A percentile compares a stretch with the other conserved stretches of the same genome.
Evolutionary conservation across 1,140 invertebrate genomes (phyloP).

Genomic region (Dendrolimus kikuchii): DNA sequence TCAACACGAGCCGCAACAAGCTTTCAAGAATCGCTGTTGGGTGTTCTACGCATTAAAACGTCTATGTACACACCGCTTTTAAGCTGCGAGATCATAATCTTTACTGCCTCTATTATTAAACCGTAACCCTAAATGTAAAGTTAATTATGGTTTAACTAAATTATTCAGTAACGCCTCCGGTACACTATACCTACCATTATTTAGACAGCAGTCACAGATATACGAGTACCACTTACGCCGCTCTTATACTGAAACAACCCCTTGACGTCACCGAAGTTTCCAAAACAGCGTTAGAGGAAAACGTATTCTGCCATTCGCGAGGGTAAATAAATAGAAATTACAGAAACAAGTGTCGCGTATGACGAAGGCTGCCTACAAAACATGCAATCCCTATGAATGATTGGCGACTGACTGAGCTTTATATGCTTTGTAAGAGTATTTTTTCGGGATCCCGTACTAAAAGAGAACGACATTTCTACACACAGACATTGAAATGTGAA

Average conservation of each 20-base stretch:
- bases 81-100: too few relatives aligned
- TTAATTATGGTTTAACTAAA: too few relatives aligned
- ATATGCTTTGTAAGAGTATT: constrained; percentile 39
- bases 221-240: neutral
- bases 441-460: constrained; percentile 36
- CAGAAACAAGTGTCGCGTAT: constrained; percentile 36
- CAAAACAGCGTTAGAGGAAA: neutral
- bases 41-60: too few relatives aligned
- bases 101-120: too few relatives aligned
- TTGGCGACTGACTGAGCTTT: constrained; percentile 45
- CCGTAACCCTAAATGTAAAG: too few relatives aligned
- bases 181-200: too few relatives aligned
- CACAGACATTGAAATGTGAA: constrained; percentile 37
- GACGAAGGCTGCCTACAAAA: constrained; percentile 41
- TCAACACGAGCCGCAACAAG: too few relatives aligned
- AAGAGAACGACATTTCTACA: constrained; percentile 30
- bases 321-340: constrained; percentile 44
- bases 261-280: constrained; percentile 1
- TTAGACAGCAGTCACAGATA: too few relatives aligned
- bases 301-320: constrained; percentile 21
- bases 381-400: constrained; percentile 51
- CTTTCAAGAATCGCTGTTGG: too few relatives aligned
- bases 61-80: too few relatives aligned
- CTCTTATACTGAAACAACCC: neutral
- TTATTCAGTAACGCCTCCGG: too few relatives aligned